Conservation (phyloP, 1,140 invertebrate species). For the Procambarus virginalis region DNA sequence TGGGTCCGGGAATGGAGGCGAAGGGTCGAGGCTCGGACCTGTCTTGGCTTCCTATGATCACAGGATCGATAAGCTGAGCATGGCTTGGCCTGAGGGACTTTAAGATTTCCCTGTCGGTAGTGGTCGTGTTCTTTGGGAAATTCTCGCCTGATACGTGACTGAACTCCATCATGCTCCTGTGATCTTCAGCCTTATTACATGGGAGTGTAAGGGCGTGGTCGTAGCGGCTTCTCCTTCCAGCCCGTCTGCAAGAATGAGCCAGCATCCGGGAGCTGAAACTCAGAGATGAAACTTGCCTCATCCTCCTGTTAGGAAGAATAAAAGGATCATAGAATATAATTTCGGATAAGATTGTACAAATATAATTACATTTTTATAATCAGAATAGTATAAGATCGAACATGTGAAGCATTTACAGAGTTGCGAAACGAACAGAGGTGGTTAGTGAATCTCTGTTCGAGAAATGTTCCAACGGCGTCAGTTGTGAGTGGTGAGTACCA, state of each 20-base stretch:
- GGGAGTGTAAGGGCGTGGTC: neutral
- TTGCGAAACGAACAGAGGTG: too few relatives aligned
- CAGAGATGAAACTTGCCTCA: neutral
- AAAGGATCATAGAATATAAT: too few relatives aligned
- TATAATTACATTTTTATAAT: too few relatives aligned
- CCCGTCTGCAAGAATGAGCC: neutral
- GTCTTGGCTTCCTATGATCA: neutral
- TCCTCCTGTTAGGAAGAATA: neutral
- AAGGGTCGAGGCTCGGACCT: neutral
- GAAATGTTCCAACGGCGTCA: too few relatives aligned
- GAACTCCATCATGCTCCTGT: neutral
- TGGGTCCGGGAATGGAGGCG: conserved; percentile 18
- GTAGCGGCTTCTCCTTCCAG: neutral
- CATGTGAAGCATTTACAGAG: too few relatives aligned
- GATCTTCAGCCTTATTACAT: neutral
- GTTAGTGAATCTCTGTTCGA: too few relatives aligned
- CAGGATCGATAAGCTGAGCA: neutral
- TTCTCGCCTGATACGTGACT: neutral
- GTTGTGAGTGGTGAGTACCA: too few relatives aligned
- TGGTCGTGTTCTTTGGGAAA: neutral
- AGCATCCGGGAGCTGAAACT: neutral
- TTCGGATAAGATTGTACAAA: too few relatives aligned
- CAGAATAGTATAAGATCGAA: too few relatives aligned
- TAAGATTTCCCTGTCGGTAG: neutral
- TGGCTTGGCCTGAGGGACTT: neutral